Percentiles rank a stretch among this genome's conserved stretches.
phyloP scores from a whole-genome alignment of 2,797 vertebrate species.

The Uromys caudimaculatus region DNA sequence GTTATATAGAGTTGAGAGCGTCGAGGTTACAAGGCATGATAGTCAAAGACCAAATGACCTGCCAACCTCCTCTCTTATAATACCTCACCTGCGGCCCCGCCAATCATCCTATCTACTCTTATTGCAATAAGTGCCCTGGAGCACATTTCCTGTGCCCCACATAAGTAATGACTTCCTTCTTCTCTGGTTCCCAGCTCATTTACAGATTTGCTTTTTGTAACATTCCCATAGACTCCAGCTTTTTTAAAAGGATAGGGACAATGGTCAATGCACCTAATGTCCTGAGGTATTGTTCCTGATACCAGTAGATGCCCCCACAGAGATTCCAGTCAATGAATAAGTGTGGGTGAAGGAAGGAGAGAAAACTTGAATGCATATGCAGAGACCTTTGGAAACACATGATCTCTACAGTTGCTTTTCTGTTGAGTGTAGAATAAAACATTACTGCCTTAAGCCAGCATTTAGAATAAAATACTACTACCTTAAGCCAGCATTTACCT shows the following conservation, averaged over 20 bases:
- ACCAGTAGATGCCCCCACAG: not conserved
- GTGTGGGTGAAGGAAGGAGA: not conserved
- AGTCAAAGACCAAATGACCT: not conserved
- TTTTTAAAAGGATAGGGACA: not conserved
- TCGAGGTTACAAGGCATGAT: not conserved
- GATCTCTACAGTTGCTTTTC: not conserved
- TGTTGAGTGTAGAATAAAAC: not conserved
- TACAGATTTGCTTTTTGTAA: not conserved
- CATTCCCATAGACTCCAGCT: not conserved
- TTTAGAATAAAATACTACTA: not conserved
- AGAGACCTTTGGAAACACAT: not conserved
- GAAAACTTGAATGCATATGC: not conserved
- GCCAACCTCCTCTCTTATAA: not conserved
- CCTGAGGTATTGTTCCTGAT: not conserved
- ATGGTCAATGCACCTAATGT: not conserved
- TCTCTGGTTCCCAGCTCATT: not conserved
- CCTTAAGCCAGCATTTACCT: not conserved
- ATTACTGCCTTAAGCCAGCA: not conserved
- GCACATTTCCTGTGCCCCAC: not conserved
- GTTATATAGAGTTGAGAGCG: not conserved
- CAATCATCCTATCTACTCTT: not conserved
- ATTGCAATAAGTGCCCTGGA: not conserved
- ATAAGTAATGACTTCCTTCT: not conserved
- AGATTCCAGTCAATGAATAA: not conserved
- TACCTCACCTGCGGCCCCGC: rapidly evolving